Conservation (phyloP, 2,797 vertebrate genomes). For the Chelon labrosus region DNA sequence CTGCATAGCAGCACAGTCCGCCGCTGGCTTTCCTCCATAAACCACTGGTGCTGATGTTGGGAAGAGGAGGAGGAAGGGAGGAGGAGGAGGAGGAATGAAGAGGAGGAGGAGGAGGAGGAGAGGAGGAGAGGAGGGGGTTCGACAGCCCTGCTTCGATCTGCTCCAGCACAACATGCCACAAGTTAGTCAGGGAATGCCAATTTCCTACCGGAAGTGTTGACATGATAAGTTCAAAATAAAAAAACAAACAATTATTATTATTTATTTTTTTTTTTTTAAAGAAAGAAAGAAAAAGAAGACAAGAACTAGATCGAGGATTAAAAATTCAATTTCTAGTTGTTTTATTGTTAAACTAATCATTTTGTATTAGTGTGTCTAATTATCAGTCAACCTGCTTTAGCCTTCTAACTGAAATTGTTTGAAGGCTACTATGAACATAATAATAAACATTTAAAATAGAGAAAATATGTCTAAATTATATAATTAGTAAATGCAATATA, state of each 20-base stretch:
- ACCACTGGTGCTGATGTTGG: constrained; percentile 79
- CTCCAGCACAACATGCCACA: constrained; percentile 53
- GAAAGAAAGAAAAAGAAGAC: too few relatives aligned
- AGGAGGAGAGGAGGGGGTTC: neutral
- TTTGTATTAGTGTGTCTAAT: too few relatives aligned
- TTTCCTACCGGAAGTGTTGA: neutral
- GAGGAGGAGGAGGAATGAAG: neutral
- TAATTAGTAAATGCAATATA: too few relatives aligned
- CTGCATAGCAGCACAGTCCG: constrained; percentile 77
- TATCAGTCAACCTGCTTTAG: too few relatives aligned
- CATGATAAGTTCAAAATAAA: constrained; percentile 45
- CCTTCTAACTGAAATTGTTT: too few relatives aligned
- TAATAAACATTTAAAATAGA: too few relatives aligned
- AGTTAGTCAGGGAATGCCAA: constrained; percentile 6
- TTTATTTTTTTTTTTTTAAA: too few relatives aligned
- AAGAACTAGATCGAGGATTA: neutral
- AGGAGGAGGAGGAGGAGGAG: neutral
- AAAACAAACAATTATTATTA: neutral
- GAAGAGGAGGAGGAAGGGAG: constrained; percentile 28
- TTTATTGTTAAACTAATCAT: neutral
- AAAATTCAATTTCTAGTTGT: neutral
- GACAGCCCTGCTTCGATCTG: constrained; percentile 33
- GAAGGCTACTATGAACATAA: too few relatives aligned
- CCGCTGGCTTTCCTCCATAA: constrained; percentile 65
- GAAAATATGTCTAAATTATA: too few relatives aligned